Evolutionary conservation across 2,888 invertebrate genomes (phyloP), one percentile per base, ranked within the genome.

Genomic region (Hyalella azteca): DNA sequence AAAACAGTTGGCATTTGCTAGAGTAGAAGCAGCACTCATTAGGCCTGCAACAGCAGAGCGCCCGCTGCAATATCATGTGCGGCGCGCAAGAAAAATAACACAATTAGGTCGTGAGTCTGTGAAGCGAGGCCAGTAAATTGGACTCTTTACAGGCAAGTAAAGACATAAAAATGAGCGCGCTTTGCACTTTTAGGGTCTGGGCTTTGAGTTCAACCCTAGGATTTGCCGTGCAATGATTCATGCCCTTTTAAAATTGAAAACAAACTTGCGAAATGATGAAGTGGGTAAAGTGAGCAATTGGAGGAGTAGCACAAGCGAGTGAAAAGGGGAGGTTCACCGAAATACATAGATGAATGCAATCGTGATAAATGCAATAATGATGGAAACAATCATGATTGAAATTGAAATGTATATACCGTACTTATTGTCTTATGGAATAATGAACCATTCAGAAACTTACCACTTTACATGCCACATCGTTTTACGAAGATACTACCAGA

Each of bases 31-130:
- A 54, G 39, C 13, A 7, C 39, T 66, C 66, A 66, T 66, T 66
- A 29, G 39, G 66, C 36, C 19, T 36, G 39, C 32, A 66, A 66
- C 19, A 66, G 36, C 36, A 36, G 36, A 36, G 36, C 19, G 36
- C 11, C 39, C 19, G 13, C 36, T 15, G 66, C 66, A 66, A 66
- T 66, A 66, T 66, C 19, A 39, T 36, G 66, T 36, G 36, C 36
- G 36, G 22, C 66, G 19, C 66, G 29, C 66, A 66, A 66, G 66
- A 66, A 66, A 66, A 66, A 66, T 66, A 66, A 66, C 66, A 66
- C 66, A 66, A 66, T 66, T 66, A 66, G 66, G 66, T 29, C 36
- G 66, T 36, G 36, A 36, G 66, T 66, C 66, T 29, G 36, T 66
- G 66, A 66, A 66, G 66, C 66, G 36, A 39, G 29, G 66, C 66